Percentiles rank a stretch among this genome's conserved stretches.
phyloP scores from a whole-genome alignment of 2,113 vertebrate genomes.

The Pelecanus crispus region DNA sequence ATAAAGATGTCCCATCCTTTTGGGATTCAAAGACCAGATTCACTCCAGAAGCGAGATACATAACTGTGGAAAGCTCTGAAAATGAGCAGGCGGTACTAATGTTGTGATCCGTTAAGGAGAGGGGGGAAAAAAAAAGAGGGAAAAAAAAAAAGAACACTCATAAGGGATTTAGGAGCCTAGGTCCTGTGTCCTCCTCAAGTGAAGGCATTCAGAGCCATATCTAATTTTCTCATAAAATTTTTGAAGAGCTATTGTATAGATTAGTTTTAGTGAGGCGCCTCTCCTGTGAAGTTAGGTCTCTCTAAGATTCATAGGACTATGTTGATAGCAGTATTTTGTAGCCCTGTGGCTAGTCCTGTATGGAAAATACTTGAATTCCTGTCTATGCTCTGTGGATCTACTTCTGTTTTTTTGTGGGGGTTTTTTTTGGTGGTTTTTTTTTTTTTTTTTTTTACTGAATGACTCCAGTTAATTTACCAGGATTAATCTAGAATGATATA shows the following conservation, averaged over 20 bases:
- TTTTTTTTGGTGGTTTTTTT: no score
- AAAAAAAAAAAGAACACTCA: rapidly evolving
- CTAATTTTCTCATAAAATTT: background rate
- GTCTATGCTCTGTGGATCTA: background rate
- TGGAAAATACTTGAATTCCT: background rate
- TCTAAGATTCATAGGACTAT: background rate
- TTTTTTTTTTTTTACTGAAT: background rate
- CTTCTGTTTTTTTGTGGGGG: background rate
- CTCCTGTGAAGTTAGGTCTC: background rate
- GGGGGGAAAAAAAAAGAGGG: no score
- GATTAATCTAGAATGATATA: background rate
- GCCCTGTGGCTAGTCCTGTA: background rate
- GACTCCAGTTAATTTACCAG: background rate
- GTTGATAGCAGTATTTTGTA: background rate
- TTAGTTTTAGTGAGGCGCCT: background rate
- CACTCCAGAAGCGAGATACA: background rate
- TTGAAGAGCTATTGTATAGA: background rate
- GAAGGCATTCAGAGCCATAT: background rate
- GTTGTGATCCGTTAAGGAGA: background rate
- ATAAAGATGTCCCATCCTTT: background rate
- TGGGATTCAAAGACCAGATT: background rate
- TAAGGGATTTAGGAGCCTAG: background rate
- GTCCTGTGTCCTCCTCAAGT: background rate
- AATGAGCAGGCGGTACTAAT: background rate
- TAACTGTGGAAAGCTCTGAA: background rate